Base-by-base conservation (phyloP, 2,888 invertebrate genomes). In the Rhaphigaster nebulosa region DNA sequence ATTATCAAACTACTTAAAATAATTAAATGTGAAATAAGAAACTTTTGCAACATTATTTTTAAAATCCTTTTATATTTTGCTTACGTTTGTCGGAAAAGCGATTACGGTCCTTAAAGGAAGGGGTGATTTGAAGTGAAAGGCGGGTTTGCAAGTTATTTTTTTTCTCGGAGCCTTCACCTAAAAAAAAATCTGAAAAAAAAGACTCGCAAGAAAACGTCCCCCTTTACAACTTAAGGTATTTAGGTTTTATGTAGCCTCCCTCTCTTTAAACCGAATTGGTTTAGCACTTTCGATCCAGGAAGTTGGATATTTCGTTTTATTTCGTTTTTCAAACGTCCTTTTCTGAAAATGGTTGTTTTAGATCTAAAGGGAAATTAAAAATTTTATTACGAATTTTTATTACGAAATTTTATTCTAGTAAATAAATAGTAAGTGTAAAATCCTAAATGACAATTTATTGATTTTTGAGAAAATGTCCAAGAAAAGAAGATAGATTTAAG, bases 171-270 rank as follows among this genome's bases (percentile, higher is more conserved):
- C 45, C 38, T 29, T 50, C n/a, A 87, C 52, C 29, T 13, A 50
- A 87, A 26, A 45, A 50, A 87, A 38, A 56, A 50, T 23, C 4
- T 5, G 20, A 6, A 38, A 88, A 54, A 88, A 88, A 88, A 54
- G 52, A 34, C n/a, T 76, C 76, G 38, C 34, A 88, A 54, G 54
- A 88, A 88, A 88, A 54, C 29, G 34, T 23, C 56, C 87, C 54
- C 54, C 29, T 88, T 50, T 88, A 88, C 52, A 50, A 88, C 87
- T 88, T 54, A 88, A 88, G 87, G 87, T 88, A 88, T 88, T 88
- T 88, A 88, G 87, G 87, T 88, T 88, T 88, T 88, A 88, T 54
- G 87, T 52, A 29, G 56, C 45, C 87, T 88, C 87, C 52, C 76
- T 38, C 76, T 34, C 38, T 76, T 76, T 76, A 76, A 76, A 54